A percentile compares a stretch with the other conserved stretches of the same genome.
phyloP scores from a whole-genome alignment of 1,140 invertebrate genomes.

The Hyles vespertilio region DNA sequence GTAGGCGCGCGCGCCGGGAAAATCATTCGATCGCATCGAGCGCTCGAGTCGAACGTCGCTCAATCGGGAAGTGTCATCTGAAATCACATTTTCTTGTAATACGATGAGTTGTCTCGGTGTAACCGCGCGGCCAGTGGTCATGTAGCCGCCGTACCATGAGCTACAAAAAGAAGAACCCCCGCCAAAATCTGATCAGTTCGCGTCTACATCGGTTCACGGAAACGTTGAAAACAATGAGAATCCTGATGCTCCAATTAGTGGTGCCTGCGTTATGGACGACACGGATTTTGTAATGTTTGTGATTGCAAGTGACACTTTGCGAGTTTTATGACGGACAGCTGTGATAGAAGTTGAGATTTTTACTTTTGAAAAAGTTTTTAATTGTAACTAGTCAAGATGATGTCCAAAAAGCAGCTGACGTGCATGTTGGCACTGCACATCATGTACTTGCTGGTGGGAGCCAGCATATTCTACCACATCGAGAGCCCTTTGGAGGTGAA shows the following conservation, averaged over 20 bases:
- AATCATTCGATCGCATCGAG: slow-evolving; percentile 60
- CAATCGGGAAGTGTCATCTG: slow-evolving; percentile 46
- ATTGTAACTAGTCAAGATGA: slow-evolving; percentile 74
- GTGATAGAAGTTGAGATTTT: slow-evolving; percentile 18
- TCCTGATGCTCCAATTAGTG: slow-evolving; percentile 31
- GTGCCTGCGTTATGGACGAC: slow-evolving; percentile 29
- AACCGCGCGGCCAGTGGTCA: slow-evolving; percentile 11
- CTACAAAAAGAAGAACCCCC: slow-evolving; percentile 17
- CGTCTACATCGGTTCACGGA: slow-evolving; percentile 27
- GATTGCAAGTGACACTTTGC: slow-evolving; percentile 18
- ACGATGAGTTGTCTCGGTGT: slow-evolving; percentile 12
- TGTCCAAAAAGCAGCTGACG: slow-evolving; percentile 89
- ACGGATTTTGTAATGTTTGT: slow-evolving; percentile 36
- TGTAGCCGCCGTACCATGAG: slow-evolving; percentile 26
- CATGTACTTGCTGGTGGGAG: slow-evolving; percentile 85
- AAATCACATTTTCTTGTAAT: slow-evolving; percentile 8
- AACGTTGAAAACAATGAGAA: slow-evolving; percentile 29
- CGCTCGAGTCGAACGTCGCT: slow-evolving; percentile 51
- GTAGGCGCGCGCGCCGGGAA: slow-evolving; percentile 59
- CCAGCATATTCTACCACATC: slow-evolving; percentile 86
- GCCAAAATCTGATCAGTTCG: slow-evolving; percentile 26
- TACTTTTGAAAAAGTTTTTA: slow-evolving; percentile 15
- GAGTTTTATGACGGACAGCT: slow-evolving; percentile 7
- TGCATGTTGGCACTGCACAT: slow-evolving; percentile 85
- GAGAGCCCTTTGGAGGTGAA: slow-evolving; percentile 81